phyloP scores from a whole-genome alignment of 2,888 invertebrate species.

The Embidobia sp. region DNA sequence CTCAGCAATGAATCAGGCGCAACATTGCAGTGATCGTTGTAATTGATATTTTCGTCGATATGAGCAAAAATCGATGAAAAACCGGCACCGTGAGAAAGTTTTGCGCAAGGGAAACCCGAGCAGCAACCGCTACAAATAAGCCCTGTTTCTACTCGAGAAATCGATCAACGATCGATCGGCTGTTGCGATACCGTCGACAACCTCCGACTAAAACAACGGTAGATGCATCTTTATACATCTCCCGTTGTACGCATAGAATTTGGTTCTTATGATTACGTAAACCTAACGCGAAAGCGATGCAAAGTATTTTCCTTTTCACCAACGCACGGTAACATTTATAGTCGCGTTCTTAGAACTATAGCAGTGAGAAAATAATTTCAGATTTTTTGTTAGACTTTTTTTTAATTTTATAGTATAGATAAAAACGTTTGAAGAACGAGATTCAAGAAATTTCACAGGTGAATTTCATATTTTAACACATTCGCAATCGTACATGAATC shows the following conservation, averaged over 20 bases:
- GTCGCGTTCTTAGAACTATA: too few species aligned
- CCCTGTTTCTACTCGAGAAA: constrained; percentile 31
- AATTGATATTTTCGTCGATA: constrained; percentile 34
- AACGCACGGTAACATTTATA: too few species aligned
- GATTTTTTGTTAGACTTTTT: too few species aligned
- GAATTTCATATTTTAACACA: too few species aligned
- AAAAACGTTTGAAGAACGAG: too few species aligned
- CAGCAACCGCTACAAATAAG: constrained; percentile 44
- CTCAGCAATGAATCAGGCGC: constrained; percentile 1
- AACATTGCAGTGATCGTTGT: constrained; percentile 11
- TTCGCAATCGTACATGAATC: too few species aligned
- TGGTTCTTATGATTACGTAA: constrained; percentile 8
- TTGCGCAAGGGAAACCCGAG: constrained; percentile 31
- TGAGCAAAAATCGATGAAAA: constrained; percentile 21
- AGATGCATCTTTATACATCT: constrained; percentile 24
- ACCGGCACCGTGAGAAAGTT: constrained; percentile 44
- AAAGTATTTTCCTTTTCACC: neutral
- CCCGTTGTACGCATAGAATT: constrained; percentile 12
- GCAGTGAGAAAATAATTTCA: too few species aligned
- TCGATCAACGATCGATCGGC: constrained; percentile 33
- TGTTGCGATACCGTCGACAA: constrained; percentile 28
- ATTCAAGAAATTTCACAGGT: too few species aligned
- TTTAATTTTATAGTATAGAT: too few species aligned
- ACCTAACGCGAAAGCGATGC: constrained; percentile 10
- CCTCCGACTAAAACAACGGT: neutral